Evolutionary conservation across 2,113 vertebrate species (phyloP).

Genomic region (Philantomba maxwellii): DNA sequence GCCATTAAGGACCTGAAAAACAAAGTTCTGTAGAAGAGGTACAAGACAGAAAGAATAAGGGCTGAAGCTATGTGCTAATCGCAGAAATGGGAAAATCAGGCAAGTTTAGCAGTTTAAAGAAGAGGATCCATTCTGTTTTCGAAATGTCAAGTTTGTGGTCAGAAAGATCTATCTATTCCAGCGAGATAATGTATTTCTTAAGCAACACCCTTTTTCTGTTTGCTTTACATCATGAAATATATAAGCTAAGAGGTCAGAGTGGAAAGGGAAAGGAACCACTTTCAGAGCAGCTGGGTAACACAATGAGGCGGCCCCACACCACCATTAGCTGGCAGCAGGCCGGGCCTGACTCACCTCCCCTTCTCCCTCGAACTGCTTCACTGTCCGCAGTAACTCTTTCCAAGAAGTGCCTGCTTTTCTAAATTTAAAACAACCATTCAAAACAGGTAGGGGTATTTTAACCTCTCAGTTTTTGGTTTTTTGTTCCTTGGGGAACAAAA

Average conservation of each 20-base stretch:
- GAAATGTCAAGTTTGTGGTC: neutral
- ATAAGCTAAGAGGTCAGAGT: neutral
- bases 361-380: neutral
- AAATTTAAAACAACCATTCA: constrained; percentile 17
- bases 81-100: neutral
- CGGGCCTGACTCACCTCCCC: constrained; percentile 1
- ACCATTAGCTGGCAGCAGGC: neutral
- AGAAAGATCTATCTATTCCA: neutral
- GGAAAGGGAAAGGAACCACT: constrained; percentile 23
- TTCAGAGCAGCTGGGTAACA: neutral
- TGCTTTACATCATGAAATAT: neutral
- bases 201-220: neutral
- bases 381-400: neutral
- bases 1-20: neutral
- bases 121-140: neutral
- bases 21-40: neutral
- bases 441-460: neutral
- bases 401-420: neutral
- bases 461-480: neutral
- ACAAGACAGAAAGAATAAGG: neutral
- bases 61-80: neutral
- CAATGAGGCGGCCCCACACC: neutral
- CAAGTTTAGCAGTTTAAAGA: neutral
- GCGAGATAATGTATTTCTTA: neutral
- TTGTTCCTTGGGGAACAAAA: neutral